Evolutionary conservation across 2,888 invertebrate genomes (phyloP).

Genomic region (Oasisia sp.): DNA sequence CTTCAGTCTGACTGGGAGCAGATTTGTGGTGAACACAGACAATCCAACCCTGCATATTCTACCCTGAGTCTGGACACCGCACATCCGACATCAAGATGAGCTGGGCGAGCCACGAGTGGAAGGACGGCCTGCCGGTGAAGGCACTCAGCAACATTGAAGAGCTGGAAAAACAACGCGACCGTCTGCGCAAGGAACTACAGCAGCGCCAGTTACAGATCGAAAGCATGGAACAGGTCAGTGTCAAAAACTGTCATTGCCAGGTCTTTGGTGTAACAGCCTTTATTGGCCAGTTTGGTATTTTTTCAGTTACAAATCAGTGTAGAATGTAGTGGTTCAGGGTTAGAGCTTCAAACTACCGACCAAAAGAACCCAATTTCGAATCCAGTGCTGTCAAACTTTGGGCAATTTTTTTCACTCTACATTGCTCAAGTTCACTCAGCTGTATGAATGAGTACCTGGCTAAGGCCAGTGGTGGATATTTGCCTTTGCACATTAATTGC

Average conservation of each 20-base stretch:
- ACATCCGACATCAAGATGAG: slow-evolving; percentile 48
- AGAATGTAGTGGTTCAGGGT: too few relatives aligned
- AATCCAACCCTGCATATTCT: background rate
- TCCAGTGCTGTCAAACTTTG: too few relatives aligned
- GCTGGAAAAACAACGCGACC: slow-evolving; percentile 52
- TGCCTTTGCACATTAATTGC: too few relatives aligned
- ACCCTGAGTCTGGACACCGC: background rate
- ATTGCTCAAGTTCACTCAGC: too few relatives aligned
- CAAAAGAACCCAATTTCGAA: too few relatives aligned
- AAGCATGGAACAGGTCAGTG: slow-evolving; percentile 55
- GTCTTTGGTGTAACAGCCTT: too few relatives aligned
- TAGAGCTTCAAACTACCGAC: too few relatives aligned
- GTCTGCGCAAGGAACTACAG: slow-evolving; percentile 56
- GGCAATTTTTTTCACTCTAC: too few relatives aligned
- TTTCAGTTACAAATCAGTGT: too few relatives aligned
- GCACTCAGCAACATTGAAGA: slow-evolving; percentile 57
- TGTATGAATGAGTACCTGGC: too few relatives aligned
- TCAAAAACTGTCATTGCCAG: background rate
- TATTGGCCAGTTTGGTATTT: too few relatives aligned
- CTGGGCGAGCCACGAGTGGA: slow-evolving; percentile 62
- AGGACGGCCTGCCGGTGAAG: slow-evolving; percentile 55
- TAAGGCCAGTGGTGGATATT: too few relatives aligned
- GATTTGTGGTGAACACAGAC: background rate
- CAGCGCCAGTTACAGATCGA: slow-evolving; percentile 61
- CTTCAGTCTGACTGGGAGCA: background rate